Base-by-base conservation (phyloP, 2,797 vertebrate genomes). In the Onychomys leucogaster region DNA sequence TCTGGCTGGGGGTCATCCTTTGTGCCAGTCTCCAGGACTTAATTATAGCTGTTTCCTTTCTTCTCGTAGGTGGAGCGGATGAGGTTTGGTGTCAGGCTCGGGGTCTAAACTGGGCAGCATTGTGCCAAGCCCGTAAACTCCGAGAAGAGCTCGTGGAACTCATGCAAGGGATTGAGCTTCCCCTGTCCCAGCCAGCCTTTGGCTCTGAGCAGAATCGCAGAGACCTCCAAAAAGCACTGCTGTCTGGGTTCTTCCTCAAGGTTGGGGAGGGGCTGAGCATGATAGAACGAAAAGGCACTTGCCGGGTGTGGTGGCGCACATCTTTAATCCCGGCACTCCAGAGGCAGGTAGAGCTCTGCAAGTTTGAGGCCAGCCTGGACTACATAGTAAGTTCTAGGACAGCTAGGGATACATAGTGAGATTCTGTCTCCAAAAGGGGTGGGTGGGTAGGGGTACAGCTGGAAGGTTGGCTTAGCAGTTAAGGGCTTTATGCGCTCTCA, bases 211-310 rank as follows among this genome's bases (percentile, higher is more conserved):
- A 99, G 98, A 99, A 99, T 93, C 97, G 99, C 96, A 99, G 98
- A 4, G 99, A 99, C 78, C 98, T 99, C 97, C 99, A 99, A 98
- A 99, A 99, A 32, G 99, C 99, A 0, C 99, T 99, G 97, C 98
- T 99, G 98, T 99, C 99, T 0, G 99, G 99, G 34, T 99, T 99
- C 98, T 99, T 99, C 98, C 99, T 99, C 91, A 99, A 99, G 99
- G 99, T 99, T 93, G 96, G 46, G 61, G 90, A 75, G 91, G 73
- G 52, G 6, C 46, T 69, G 67, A 59, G 57, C 96, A 11, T 10
- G 46, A 46, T 76, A 82, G 17, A 21, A 89, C 43, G 16, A 27
- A 46, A 91, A 69, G 43, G 73, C 43, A 86, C 16, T 25, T 55
- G 67, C n/a, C n/a, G 6, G 9, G 27, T 12, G 69, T 37, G 34